These are phyloP conservation scores for Siderastrea siderea DNA, from an alignment of 92 coral and sea anemone species.

Conservation along the genomic window DNA sequence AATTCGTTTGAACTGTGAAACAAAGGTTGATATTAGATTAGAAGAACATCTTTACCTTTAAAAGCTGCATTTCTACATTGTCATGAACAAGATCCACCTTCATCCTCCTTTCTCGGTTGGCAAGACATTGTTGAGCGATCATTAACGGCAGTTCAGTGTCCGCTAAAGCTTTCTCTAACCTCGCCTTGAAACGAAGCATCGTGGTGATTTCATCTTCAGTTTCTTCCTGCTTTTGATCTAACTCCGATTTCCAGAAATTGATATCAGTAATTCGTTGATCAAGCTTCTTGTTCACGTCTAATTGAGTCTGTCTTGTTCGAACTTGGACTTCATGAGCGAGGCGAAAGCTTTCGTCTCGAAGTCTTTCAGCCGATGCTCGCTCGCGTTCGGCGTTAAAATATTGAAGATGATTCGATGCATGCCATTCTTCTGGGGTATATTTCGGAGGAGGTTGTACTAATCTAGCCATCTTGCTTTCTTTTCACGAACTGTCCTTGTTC, in stretches of 20 bases:
- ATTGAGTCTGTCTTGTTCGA: conserved; percentile 89
- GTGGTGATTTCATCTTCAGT: conserved; percentile 83
- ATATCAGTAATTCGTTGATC: conserved; percentile 93
- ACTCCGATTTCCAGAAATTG: conserved; percentile 95
- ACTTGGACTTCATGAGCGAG: conserved; percentile 94
- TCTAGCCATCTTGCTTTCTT: conserved; percentile 83
- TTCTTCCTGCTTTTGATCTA: conserved; percentile 90
- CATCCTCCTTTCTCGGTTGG: conserved; percentile 87
- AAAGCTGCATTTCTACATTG: conserved; percentile 95
- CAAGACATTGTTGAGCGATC: conserved; percentile 95
- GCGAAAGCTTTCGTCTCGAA: conserved; percentile 96
- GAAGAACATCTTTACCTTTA: conserved; percentile 71
- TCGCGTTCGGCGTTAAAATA: conserved; percentile 93
- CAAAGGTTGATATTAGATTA: too few species aligned
- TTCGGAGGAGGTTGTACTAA: conserved; percentile 97
- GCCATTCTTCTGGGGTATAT: conserved; percentile 98
- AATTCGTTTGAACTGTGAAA: background rate
- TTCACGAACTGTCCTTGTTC: conserved; percentile 26
- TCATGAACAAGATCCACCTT: conserved; percentile 97
- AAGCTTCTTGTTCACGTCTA: conserved; percentile 95
- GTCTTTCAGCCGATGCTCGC: conserved; percentile 93
- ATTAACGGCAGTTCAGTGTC: conserved; percentile 93
- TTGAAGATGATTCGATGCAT: conserved; percentile 88
- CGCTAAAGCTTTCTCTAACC: conserved; percentile 87
- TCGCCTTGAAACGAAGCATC: conserved; percentile 84